Evolutionary conservation across 2,797 vertebrate species (phyloP), one percentile per base, ranked within the genome.

Genomic region (Tarsius wallacei): DNA sequence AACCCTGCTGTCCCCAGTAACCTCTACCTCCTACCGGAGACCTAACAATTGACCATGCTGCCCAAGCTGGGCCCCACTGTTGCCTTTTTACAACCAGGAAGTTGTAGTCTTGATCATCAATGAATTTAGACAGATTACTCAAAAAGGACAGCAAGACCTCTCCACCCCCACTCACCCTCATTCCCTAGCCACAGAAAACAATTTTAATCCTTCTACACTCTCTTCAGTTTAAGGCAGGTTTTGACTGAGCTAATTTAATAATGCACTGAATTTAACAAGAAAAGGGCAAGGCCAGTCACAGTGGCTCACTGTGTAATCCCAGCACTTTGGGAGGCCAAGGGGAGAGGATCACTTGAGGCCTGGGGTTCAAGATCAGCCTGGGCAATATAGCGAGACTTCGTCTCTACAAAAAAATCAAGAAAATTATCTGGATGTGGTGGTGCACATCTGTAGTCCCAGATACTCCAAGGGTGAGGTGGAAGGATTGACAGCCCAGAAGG

Each of bases 41-140:
- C 42, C 51, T 8, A 7, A 31, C 0, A 2, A 49, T n/a, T 15
- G n/a, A 63, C 55, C 10, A 5, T 49, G 14, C 22, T 2, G 2
- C 22, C 61, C 63, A 15, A 15, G 22, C 11, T 19, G 4, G 1
- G 2, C 9, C 84, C 83, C 26, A 1, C 15, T 2, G 0, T 1
- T 31, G 49, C 68, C 5, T 73, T 33, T 36, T 17, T 47, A 26
- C 49, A 61, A 49, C 7, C 36, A 76, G 64, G 49, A 87, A 87
- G 8, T 31, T 64, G 28, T 15, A 42, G 16, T 42, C 31, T 5
- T 21, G 14, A 10, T 66, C 61, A 5, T 21, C 51, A 57, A 66
- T 31, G 13, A 64, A 57, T 42, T n/a, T 57, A 26, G 17, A 31
- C 28, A 31, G 94, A 31, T 74, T 49, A 31, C 51, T 71, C 8